Conservation (phyloP, 2,888 invertebrate species). For the Drosophila tripunctata region DNA sequence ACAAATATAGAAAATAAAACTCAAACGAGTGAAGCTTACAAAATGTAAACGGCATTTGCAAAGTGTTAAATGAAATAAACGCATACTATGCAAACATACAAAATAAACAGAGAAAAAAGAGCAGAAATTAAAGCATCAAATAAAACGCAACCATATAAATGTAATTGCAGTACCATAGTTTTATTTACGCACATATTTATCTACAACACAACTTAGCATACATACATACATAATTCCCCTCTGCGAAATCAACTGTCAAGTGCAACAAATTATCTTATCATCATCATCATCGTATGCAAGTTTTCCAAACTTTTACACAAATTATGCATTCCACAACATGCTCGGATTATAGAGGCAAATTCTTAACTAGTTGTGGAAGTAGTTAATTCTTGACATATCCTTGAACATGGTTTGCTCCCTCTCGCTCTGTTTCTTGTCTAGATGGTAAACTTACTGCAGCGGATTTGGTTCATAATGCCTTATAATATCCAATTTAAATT, state of each 20-base stretch:
- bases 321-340: slow-evolving; percentile 16
- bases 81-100: slow-evolving; percentile 14
- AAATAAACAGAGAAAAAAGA: slow-evolving; percentile 16
- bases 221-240: neutral
- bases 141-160: slow-evolving; percentile 73
- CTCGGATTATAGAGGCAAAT: neutral
- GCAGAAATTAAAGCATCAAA: slow-evolving; percentile 65
- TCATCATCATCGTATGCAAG: slow-evolving; percentile 11
- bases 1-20: slow-evolving; percentile 33
- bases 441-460: too few species aligned
- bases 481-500: neutral
- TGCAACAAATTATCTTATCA: slow-evolving; percentile 24
- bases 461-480: neutral
- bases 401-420: too few species aligned
- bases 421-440: too few species aligned
- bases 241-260: neutral
- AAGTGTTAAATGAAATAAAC: slow-evolving; percentile 13
- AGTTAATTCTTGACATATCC: slow-evolving; percentile 4
- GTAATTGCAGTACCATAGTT: slow-evolving; percentile 48
- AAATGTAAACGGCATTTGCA: slow-evolving; percentile 62
- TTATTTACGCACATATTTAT: slow-evolving; percentile 21
- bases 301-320: slow-evolving; percentile 26
- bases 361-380: slow-evolving; percentile 5
- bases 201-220: neutral
- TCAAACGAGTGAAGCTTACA: slow-evolving; percentile 62